Conservation (phyloP, 2,888 invertebrate genomes). For the Harpalus rufipes region DNA sequence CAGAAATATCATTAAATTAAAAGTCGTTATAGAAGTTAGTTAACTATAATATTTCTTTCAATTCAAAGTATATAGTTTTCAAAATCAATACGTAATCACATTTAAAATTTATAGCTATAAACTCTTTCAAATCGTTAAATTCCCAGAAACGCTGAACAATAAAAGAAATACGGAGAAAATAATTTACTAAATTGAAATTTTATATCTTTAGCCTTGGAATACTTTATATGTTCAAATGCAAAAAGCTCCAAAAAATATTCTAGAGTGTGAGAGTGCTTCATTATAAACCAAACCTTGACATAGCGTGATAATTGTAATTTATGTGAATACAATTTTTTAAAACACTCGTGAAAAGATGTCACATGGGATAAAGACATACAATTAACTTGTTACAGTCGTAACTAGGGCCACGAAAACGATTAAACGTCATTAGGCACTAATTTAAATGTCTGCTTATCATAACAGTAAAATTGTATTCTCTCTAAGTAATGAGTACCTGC, state of each 20-base stretch:
- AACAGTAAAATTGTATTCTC: slow-evolving; percentile 5
- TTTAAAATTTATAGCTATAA: slow-evolving; percentile 7
- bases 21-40: background rate
- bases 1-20: background rate
- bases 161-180: slow-evolving; percentile 10
- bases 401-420: slow-evolving; percentile 48
- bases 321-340: slow-evolving; percentile 36
- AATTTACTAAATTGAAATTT: slow-evolving; percentile 25
- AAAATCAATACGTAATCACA: background rate
- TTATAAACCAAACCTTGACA: slow-evolving; percentile 32
- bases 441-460: slow-evolving; percentile 48
- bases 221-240: slow-evolving; percentile 14
- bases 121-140: slow-evolving; percentile 6
- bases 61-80: background rate
- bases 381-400: slow-evolving; percentile 45
- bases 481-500: slow-evolving; percentile 24
- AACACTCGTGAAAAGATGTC: slow-evolving; percentile 40
- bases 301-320: slow-evolving; percentile 45
- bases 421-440: slow-evolving; percentile 45
- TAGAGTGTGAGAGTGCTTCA: slow-evolving; percentile 4
- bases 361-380: slow-evolving; percentile 44
- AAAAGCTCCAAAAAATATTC: background rate
- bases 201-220: slow-evolving; percentile 19
- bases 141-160: slow-evolving; percentile 6
- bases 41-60: background rate